phyloP scores from a whole-genome alignment of 2,888 invertebrate species.

The Conomelus anceps region DNA sequence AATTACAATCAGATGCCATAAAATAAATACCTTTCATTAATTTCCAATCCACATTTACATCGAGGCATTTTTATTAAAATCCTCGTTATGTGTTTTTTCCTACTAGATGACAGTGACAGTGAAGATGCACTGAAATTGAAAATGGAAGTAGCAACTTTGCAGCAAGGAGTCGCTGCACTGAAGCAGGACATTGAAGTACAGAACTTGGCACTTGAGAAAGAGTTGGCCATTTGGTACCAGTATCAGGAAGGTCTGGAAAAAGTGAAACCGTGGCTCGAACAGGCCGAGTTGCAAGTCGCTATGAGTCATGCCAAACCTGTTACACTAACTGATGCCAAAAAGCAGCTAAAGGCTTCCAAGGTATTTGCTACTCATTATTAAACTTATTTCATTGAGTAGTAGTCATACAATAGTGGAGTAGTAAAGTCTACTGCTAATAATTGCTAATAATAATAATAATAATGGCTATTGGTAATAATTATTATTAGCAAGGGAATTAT shows the following conservation, averaged over 20 bases:
- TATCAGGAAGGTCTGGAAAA: slow-evolving; percentile 73
- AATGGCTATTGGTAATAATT: too few species aligned
- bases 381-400: not conserved
- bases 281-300: slow-evolving; percentile 74
- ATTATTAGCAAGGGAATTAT: too few species aligned
- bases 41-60: too few species aligned
- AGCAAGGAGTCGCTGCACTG: slow-evolving; percentile 26
- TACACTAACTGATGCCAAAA: slow-evolving; percentile 72
- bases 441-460: not conserved
- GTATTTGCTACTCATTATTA: too few species aligned
- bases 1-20: too few species aligned
- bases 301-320: slow-evolving; percentile 53
- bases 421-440: not conserved
- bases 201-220: slow-evolving; percentile 65
- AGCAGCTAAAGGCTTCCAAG: slow-evolving; percentile 63
- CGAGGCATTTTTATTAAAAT: too few species aligned
- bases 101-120: slow-evolving; percentile 38
- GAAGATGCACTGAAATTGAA: slow-evolving; percentile 68
- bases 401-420: not conserved
- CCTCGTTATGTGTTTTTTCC: too few species aligned
- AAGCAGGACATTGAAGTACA: slow-evolving; percentile 48
- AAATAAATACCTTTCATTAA: too few species aligned
- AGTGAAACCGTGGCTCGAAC: slow-evolving; percentile 82
- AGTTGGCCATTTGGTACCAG: slow-evolving; percentile 76
- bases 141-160: slow-evolving; percentile 52